Evolutionary conservation across 2,888 invertebrate species (phyloP).

Genomic region (Chorisops tibialis): DNA sequence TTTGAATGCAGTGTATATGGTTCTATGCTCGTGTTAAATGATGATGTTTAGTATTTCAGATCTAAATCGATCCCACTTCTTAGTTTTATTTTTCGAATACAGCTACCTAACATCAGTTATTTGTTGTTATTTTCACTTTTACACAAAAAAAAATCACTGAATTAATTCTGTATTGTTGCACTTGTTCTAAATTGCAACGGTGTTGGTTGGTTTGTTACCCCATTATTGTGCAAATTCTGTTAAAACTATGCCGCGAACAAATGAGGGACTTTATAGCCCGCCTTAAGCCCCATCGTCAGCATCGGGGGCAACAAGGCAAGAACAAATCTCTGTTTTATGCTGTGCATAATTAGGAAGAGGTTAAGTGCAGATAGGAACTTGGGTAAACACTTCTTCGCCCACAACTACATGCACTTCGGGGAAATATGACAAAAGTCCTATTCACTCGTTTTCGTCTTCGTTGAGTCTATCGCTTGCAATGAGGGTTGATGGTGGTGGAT

Average conservation of each 20-base stretch:
- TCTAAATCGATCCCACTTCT: too few species aligned
- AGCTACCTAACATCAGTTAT: too few species aligned
- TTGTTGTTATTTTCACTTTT: too few species aligned
- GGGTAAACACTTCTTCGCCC: constrained; percentile 20
- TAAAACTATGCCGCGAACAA: neutral
- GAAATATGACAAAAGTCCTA: constrained; percentile 1
- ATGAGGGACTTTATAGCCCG: constrained; percentile 4
- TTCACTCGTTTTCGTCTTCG: neutral
- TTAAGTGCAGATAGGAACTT: constrained; percentile 18
- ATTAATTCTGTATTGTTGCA: too few species aligned
- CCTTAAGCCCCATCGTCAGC: neutral
- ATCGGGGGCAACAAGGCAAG: neutral
- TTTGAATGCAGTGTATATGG: too few species aligned
- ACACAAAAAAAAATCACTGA: too few species aligned
- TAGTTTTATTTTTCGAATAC: too few species aligned
- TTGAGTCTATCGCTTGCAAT: neutral
- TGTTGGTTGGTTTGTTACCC: neutral
- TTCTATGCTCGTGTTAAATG: too few species aligned
- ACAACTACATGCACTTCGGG: constrained; percentile 6
- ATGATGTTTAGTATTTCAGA: too few species aligned
- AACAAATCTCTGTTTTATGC: neutral
- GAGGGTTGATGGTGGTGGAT: neutral
- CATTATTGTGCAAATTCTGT: constrained; percentile 14
- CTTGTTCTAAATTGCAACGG: too few species aligned
- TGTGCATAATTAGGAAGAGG: constrained; percentile 24